Percentiles rank a stretch among this genome's conserved stretches.
Evolutionary conservation across 2,113 vertebrate species (phyloP).

Genomic region (Heterotis niloticus): DNA sequence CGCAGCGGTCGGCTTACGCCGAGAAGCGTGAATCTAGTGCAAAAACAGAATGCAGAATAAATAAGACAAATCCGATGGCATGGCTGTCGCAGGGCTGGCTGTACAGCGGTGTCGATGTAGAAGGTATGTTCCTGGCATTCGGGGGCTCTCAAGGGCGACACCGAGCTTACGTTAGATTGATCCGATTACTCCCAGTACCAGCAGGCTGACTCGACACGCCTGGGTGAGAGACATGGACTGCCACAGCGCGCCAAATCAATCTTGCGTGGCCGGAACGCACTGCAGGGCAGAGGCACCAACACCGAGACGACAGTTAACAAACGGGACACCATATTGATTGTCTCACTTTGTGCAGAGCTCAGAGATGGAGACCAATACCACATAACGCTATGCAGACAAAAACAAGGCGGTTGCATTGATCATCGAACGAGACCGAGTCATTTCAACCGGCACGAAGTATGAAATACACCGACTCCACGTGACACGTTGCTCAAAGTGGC

Average conservation of each 20-base stretch:
- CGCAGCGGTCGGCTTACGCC: constrained; percentile 11
- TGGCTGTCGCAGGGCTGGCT: constrained; percentile 5
- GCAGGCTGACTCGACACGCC: constrained; percentile 25
- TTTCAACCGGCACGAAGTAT: constrained; percentile 23
- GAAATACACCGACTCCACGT: constrained; percentile 22
- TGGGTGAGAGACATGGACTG: constrained; percentile 21
- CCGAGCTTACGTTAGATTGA: constrained; percentile 24
- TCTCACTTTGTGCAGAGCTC: constrained; percentile 29
- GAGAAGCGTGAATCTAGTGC: neutral
- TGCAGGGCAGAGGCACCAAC: constrained; percentile 15
- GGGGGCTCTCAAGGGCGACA: constrained; percentile 26
- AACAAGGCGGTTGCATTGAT: neutral
- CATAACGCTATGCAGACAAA: constrained; percentile 10
- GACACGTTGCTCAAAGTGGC: constrained; percentile 4
- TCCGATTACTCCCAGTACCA: constrained; percentile 25
- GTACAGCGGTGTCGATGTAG: constrained; percentile 16
- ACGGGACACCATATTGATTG: constrained; percentile 23
- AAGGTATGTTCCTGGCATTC: constrained; percentile 22
- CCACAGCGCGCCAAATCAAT: constrained; percentile 26
- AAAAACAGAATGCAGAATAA: neutral
- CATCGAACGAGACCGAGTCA: constrained; percentile 5
- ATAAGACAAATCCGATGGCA: constrained; percentile 11
- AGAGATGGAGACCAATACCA: constrained; percentile 22
- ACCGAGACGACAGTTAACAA: constrained; percentile 17
- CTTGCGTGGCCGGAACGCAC: constrained; percentile 17